Evolutionary conservation across 1,140 invertebrate genomes (phyloP).

Genomic region (Panonychus citri): DNA sequence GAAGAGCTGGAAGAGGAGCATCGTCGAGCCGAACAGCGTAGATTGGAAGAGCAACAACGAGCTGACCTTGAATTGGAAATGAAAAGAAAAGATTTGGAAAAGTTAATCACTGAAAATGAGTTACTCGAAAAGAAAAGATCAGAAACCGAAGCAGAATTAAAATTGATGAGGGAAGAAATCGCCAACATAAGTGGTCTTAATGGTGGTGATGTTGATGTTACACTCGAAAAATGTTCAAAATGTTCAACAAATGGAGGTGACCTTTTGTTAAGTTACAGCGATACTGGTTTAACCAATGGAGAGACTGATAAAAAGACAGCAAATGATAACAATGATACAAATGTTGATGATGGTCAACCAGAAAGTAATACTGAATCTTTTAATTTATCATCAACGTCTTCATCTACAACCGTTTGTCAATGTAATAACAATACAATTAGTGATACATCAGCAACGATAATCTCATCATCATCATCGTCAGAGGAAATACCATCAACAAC

Average conservation of each 20-base stretch:
- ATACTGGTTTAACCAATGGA: neutral
- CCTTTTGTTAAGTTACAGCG: neutral
- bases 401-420: neutral
- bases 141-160: constrained; percentile 17
- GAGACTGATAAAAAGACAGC: neutral
- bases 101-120: constrained; percentile 16
- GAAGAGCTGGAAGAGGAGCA: constrained; percentile 19
- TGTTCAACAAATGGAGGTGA: too few species aligned
- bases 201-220: neutral
- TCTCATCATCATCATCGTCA: neutral
- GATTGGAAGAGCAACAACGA: constrained; percentile 14
- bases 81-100: constrained; percentile 15
- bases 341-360: too few species aligned
- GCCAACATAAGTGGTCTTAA: neutral
- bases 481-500: too few species aligned
- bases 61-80: constrained; percentile 17
- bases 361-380: neutral
- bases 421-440: neutral
- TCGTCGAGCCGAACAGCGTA: constrained; percentile 2
- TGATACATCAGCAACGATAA: too few species aligned
- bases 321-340: too few species aligned
- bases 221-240: neutral
- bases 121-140: constrained; percentile 3
- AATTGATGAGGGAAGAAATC: constrained; percentile 9
- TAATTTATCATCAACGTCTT: neutral